Evolutionary conservation across 2,888 invertebrate genomes (phyloP), one percentile per base, ranked within the genome.

Genomic region (Dysmachus trigonus): DNA sequence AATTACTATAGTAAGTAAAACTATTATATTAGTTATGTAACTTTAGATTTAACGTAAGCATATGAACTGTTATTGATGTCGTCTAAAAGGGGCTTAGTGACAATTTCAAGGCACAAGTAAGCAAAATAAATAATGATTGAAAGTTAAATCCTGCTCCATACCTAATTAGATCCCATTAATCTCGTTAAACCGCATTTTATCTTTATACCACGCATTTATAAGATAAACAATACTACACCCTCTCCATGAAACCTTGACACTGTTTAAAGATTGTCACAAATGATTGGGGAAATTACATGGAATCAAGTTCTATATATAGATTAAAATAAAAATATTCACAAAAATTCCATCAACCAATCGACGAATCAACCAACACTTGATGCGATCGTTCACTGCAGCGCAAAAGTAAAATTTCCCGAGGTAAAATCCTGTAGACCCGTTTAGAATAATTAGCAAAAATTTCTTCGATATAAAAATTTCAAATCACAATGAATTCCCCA

Each of bases 401-500:
- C 77, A 77, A 77, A n/a, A 47, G 27, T 47, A 47, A 77, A 77
- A 77, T 27, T 47, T 77, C 77, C 77, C 77, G 30, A 47, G 27
- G 62, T 27, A 47, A 77, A 47, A 77, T 77, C 77, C 77, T 77
- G 22, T 77, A 41, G 62, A 47, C 47, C 41, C 47, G 47, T 30
- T 77, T 77, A 15, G 77, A 77, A 77, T 77, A 77, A 77, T 77
- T 47, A 76, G 76, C 47, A 27, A 77, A 76, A 77, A 47, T 77
- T 47, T 77, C 22, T 77, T 47, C 38, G 27, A 62, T 62, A 62
- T 62, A 62, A 38, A 35, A 76, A 76, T 76, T 30, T 35, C n/a
- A 47, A 77, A 47, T 77, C 18, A 31, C 27, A 77, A 47, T 77
- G 77, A 31, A 77, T 47, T 77, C 77, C 77, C 77, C 77, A 10